These are phyloP conservation scores for Didymodactylos carnosus DNA, from an alignment of 2,888 invertebrate species.

Conservation along the genomic window DNA sequence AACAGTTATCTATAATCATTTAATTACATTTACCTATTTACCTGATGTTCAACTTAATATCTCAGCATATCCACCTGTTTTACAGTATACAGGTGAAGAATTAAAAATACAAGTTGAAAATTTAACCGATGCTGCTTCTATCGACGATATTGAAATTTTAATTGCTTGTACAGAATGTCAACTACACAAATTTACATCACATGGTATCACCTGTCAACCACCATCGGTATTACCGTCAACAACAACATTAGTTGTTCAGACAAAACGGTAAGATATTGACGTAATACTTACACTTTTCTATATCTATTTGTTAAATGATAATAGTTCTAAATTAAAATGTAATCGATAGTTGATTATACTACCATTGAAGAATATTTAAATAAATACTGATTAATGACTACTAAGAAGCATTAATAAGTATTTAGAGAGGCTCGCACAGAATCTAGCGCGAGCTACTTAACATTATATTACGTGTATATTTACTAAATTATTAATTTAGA, in stretches of 20 bases:
- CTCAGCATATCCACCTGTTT: neutral
- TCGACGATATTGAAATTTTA: neutral
- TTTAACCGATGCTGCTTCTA: neutral
- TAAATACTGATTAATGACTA: too few relatives aligned
- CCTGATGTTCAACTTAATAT: neutral
- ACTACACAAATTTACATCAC: neutral
- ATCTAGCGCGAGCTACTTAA: too few relatives aligned
- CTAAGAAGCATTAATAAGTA: too few relatives aligned
- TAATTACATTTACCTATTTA: neutral
- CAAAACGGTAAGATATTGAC: too few relatives aligned
- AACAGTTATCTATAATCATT: neutral
- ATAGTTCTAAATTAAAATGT: too few relatives aligned
- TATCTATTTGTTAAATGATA: too few relatives aligned
- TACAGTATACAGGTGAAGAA: neutral
- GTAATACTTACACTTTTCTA: too few relatives aligned
- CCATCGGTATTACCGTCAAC: neutral
- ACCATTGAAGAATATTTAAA: too few relatives aligned
- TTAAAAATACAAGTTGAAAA: neutral
- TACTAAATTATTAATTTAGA: too few relatives aligned
- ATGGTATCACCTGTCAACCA: neutral
- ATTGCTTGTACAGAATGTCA: neutral
- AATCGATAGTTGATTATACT: too few relatives aligned
- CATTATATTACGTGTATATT: too few relatives aligned
- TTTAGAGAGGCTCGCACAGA: too few relatives aligned
- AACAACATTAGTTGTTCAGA: neutral